Evolutionary conservation across 1,140 invertebrate species (phyloP), one percentile per base, ranked within the genome.

Genomic region (Scaptomyza montana): DNA sequence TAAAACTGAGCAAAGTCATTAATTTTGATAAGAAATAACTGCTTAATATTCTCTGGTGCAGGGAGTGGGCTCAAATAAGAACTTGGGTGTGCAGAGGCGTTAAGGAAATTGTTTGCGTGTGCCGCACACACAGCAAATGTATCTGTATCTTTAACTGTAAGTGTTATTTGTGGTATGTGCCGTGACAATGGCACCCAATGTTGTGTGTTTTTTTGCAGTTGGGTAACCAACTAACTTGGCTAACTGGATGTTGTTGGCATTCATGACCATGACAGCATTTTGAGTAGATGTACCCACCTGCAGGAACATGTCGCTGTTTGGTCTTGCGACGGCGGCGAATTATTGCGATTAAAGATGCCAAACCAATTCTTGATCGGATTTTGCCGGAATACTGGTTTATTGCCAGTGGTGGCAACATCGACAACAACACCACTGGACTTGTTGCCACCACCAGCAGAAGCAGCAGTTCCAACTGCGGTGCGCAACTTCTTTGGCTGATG

Each of bases 361-460:
- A 91, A 90, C 90, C 90, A 91, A 91, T 91, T 91, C 80, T 91
- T 91, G 87, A 91, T 91, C 71, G 90, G 90, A 91, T 91, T 91
- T 68, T 91, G 79, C 78, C 90, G 81, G 64, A 80, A 80, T 78
- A 89, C 89, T 65, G 89, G 89, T 90, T 90, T 90, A 55, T 67
- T 71, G 59, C 51, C 76, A 60, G 59, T 65, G 51, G 56, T 39
- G 46, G 30, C 30, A 33, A 7, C 30, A 33, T 72, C 25, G 8
- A 36, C 33, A 56, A 66, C n/a, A 43, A 45, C 60, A 45, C 57
- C 60, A 45, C 57, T 74, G 19, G 55, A 30, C 45, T 56, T 59
- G 57, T 55, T 59, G 56, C 64, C 49, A 57, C 73, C 63, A 45
- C 69, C 30, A 33, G 30, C 21, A 25, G 21, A 1, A 25, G 21